A percentile compares a stretch with the other conserved stretches of the same genome.
Conservation (phyloP, 2,888 invertebrate species). For the Urechis unicinctus region DNA sequence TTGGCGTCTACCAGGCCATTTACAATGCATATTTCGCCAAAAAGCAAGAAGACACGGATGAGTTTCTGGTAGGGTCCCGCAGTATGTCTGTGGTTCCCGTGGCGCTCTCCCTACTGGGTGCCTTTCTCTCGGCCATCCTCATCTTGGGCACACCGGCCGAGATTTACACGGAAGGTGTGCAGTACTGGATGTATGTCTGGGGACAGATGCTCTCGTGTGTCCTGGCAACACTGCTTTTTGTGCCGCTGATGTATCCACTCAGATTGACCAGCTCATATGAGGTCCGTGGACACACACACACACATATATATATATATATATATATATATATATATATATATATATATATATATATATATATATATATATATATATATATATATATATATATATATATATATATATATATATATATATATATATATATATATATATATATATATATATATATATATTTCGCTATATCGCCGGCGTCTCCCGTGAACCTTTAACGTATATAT, state of each 20-base stretch:
- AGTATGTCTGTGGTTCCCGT: slow-evolving; percentile 7
- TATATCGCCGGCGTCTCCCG: too few relatives aligned
- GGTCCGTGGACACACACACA: too few relatives aligned
- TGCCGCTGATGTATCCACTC: slow-evolving; percentile 31
- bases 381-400: too few relatives aligned
- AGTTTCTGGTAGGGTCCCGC: not conserved
- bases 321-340: too few relatives aligned
- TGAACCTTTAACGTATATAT: too few relatives aligned
- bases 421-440: too few relatives aligned
- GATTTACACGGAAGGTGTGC: slow-evolving; percentile 9
- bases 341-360: too few relatives aligned
- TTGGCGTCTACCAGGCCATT: not conserved
- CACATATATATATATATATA: too few relatives aligned
- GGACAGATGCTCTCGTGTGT: slow-evolving; percentile 25
- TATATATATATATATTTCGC: too few relatives aligned
- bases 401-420: too few relatives aligned
- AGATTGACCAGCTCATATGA: slow-evolving; percentile 31
- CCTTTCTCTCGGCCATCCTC: slow-evolving; percentile 9
- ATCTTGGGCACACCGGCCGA: slow-evolving; percentile 13
- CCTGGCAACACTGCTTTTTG: slow-evolving; percentile 25
- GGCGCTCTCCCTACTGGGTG: slow-evolving; percentile 2
- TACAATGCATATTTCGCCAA: not conserved
- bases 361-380: too few relatives aligned
- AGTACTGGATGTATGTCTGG: slow-evolving; percentile 14
- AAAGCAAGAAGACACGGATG: not conserved